Base-by-base conservation (phyloP, 2,797 vertebrate species). In the Hephaestus fuliginosus region DNA sequence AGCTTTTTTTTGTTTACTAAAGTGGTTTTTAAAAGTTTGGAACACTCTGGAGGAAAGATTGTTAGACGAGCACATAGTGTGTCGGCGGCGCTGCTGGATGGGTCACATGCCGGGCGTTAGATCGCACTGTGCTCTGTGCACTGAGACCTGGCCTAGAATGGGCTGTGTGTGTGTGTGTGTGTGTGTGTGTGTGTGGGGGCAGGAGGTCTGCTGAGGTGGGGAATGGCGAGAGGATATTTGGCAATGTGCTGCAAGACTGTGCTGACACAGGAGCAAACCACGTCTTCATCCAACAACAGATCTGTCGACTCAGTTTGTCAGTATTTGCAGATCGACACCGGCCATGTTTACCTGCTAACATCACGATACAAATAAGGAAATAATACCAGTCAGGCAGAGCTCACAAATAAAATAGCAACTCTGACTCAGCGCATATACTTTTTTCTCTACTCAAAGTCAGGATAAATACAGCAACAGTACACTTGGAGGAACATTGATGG, bases 201-300 rank as follows among this genome's bases (percentile, higher is more conserved):
- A 57, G 66, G 63, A 75, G 76, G 80, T 78, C 82, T 68, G 68
- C 77, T 78, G 72, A 85, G 84, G 84, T 77, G 87, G 84, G 85
- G 83, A 89, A 87, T 86, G 86, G 85, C 5, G 7, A 84, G 73
- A 74, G 89, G 85, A 87, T 91, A 93, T 91, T 89, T 92, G 83
- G 82, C 93, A 82, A 75, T 71, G 87, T 78, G 82, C 80, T 91
- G 91, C 58, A 78, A 91, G 73, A 70, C 85, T 53, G 70, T 73
- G 88, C 89, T 92, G 91, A 94, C 91, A 92, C 87, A 83, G 81
- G 79, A 4, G 8, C 36, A 89, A 86, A 86, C 90, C 52, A 86
- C 56, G 75, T 91, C 89, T 90, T 89, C 81, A 82, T 85, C 76
- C 78, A 81, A 82, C 82, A 89, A 81, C 82, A 76, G 78, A 78